Evolutionary conservation across 2,113 vertebrate genomes (phyloP).

Genomic region (Chaenocephalus aceratus): DNA sequence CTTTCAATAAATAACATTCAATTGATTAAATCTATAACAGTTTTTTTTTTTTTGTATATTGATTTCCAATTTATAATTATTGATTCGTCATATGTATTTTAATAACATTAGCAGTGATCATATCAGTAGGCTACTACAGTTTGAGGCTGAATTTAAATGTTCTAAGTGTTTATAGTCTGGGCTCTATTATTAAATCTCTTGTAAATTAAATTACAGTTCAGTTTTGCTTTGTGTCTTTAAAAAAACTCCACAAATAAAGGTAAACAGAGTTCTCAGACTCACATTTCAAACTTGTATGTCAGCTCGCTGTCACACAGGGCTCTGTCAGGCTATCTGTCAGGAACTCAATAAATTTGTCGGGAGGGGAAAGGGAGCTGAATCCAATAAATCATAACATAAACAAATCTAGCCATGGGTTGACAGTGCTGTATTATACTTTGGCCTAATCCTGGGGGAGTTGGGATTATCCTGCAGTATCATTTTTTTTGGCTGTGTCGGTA

Average conservation of each 20-base stretch:
- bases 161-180: too few relatives aligned
- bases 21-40: neutral
- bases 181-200: neutral
- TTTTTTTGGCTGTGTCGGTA: conserved; percentile 55
- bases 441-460: conserved; percentile 62
- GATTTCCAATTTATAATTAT: neutral
- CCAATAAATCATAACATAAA: conserved; percentile 78
- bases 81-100: neutral
- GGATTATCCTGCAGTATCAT: conserved; percentile 71
- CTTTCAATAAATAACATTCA: neutral
- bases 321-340: conserved; percentile 71
- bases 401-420: conserved; percentile 71
- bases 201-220: conserved; percentile 16
- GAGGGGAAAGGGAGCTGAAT: conserved; percentile 52
- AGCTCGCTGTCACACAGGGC: conserved; percentile 56
- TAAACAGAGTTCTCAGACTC: conserved; percentile 50
- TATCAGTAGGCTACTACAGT: neutral
- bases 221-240: neutral
- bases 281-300: conserved; percentile 49
- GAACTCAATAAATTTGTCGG: conserved; percentile 76
- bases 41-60: neutral
- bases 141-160: neutral
- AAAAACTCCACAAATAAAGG: conserved; percentile 30
- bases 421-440: conserved; percentile 72
- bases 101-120: neutral